Evolutionary conservation across 2,888 invertebrate genomes (phyloP).

Genomic region (Furcula furcula): DNA sequence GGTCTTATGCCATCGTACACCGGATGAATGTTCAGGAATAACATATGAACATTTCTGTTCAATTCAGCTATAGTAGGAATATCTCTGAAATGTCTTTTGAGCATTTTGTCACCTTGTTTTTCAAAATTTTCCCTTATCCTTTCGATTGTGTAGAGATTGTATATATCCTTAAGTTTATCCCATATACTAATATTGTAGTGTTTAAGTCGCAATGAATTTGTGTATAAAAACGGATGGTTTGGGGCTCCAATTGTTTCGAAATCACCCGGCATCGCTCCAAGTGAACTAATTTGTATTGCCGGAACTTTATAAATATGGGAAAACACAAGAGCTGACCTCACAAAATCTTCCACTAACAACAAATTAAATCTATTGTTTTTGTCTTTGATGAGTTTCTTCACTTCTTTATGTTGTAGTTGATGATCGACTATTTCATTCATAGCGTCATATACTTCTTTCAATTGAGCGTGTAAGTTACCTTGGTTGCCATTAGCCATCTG

Average conservation of each 20-base stretch:
- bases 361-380: constrained; percentile 37
- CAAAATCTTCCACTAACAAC: constrained; percentile 34
- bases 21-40: constrained; percentile 59
- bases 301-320: constrained; percentile 38
- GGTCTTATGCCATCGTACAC: constrained; percentile 53
- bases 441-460: no score
- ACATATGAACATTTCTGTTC: constrained; percentile 41
- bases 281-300: constrained; percentile 39
- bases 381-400: constrained; percentile 27
- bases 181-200: constrained; percentile 28
- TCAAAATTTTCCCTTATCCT: constrained; percentile 5
- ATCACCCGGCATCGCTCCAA: constrained; percentile 22
- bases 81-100: constrained; percentile 31
- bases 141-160: constrained; percentile 5
- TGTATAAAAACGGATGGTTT: constrained; percentile 27
- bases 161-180: constrained; percentile 32
- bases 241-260: constrained; percentile 24
- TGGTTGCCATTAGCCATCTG: no score
- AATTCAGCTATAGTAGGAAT: constrained; percentile 26
- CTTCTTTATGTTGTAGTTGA: constrained; percentile 26
- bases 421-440: constrained; percentile 16
- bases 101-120: constrained; percentile 10
- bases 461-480: no score
- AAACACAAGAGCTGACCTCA: constrained; percentile 22
- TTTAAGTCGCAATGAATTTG: constrained; percentile 19